Percentiles rank a stretch among this genome's conserved stretches.
These are phyloP conservation scores for Erpornis zantholeuca DNA, from an alignment of 2,113 vertebrate genomes.

Conservation along the genomic window DNA sequence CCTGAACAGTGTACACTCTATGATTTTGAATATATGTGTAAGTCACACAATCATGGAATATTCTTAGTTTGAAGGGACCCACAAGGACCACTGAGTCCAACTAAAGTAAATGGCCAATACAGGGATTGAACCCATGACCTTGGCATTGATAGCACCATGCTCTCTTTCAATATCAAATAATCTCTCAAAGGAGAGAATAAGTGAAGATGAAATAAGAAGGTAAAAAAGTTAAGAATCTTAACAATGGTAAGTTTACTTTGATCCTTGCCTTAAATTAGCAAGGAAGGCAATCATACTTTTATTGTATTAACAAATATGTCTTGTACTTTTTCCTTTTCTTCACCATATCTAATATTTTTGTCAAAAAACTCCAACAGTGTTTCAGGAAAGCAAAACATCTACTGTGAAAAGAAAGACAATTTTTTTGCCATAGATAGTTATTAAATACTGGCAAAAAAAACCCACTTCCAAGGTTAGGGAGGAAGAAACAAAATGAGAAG, in stretches of 20 bases:
- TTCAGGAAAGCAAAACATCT: background rate
- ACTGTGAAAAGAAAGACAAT: background rate
- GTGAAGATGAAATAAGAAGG: background rate
- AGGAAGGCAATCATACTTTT: background rate
- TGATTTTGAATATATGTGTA: background rate
- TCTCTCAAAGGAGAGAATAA: background rate
- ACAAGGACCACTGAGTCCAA: background rate
- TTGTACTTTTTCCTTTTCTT: background rate
- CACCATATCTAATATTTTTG: background rate
- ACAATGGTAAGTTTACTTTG: background rate
- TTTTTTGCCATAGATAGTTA: background rate
- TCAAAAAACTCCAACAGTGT: background rate
- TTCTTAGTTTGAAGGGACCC: background rate
- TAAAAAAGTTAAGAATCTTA: background rate
- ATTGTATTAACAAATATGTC: background rate
- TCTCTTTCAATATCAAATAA: background rate
- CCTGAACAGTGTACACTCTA: background rate
- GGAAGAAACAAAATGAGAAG: background rate
- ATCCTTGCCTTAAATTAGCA: background rate
- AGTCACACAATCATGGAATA: background rate
- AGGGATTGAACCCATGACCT: background rate
- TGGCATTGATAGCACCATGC: background rate
- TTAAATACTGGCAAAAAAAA: background rate
- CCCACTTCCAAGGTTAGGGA: background rate
- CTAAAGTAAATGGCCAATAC: background rate